Conservation (phyloP, 2,113 vertebrate genomes). For the Pionites leucogaster region DNA sequence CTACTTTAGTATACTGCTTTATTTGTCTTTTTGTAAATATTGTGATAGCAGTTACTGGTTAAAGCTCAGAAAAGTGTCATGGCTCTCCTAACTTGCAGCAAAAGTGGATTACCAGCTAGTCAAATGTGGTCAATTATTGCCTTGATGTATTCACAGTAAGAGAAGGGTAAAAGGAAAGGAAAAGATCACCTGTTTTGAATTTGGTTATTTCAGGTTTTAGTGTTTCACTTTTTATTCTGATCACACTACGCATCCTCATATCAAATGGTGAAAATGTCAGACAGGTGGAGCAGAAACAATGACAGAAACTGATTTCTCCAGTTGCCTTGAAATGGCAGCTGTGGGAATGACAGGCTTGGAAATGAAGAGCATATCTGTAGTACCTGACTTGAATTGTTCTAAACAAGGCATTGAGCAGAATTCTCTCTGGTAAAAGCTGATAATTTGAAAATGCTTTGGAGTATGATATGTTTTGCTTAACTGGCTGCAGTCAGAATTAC, state of each 20-base stretch:
- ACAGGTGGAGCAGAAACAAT: conserved; percentile 23
- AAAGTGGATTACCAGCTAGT: not conserved
- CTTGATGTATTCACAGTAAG: not conserved
- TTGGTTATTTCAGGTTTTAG: not conserved
- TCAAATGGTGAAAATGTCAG: not conserved
- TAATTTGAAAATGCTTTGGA: not conserved
- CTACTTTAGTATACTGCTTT: not conserved
- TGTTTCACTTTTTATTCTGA: not conserved
- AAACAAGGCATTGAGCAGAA: not conserved
- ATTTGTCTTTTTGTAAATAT: not conserved
- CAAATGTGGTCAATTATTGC: not conserved
- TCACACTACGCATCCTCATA: not conserved
- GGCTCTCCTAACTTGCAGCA: not conserved
- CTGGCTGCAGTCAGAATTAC: not conserved
- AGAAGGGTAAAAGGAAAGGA: not conserved
- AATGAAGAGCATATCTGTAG: not conserved
- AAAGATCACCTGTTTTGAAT: not conserved
- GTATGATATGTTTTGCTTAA: not conserved
- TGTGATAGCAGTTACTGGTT: not conserved
- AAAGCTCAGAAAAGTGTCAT: not conserved
- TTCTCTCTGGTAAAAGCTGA: not conserved
- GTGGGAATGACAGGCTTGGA: conserved; percentile 4
- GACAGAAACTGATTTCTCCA: conserved; percentile 28
- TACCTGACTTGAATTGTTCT: not conserved
- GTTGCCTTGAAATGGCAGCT: conserved; percentile 38